Percentiles rank a stretch among this genome's conserved stretches.
phyloP scores from a whole-genome alignment of 2,797 vertebrate genomes.

The Pseudopleuronectes americanus region DNA sequence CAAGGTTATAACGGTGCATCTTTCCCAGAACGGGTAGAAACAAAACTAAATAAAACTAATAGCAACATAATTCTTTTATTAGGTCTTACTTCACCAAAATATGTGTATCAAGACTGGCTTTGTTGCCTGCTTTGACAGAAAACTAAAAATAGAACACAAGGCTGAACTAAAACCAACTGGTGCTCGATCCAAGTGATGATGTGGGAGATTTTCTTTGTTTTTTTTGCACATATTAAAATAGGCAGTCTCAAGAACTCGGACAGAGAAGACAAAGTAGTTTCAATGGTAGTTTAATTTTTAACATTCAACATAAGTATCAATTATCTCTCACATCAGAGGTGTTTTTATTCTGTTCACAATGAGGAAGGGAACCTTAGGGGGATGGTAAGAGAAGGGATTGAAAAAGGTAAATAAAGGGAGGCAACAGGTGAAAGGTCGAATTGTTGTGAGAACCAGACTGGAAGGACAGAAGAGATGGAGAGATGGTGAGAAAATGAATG shows the following conservation, averaged over 20 bases:
- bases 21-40: no score
- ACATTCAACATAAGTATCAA: constrained; percentile 83
- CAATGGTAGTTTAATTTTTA: constrained; percentile 84
- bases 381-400: neutral
- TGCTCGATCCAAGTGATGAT: no score
- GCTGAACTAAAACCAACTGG: no score
- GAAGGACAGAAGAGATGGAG: neutral
- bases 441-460: neutral
- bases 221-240: neutral
- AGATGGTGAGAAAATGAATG: neutral
- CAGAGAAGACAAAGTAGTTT: constrained; percentile 63
- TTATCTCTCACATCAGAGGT: constrained; percentile 74
- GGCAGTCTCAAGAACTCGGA: constrained; percentile 31
- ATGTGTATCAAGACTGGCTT: neutral
- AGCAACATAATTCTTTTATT: no score
- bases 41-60: no score
- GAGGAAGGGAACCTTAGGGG: constrained; percentile 15
- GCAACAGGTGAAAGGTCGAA: neutral
- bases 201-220: no score
- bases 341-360: constrained; percentile 50
- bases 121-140: neutral
- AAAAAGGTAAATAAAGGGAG: neutral
- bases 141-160: neutral
- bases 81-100: neutral
- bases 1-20: no score